Evolutionary conservation across 2,797 vertebrate genomes (phyloP).

Genomic region (Centroberyx gerrardi): DNA sequence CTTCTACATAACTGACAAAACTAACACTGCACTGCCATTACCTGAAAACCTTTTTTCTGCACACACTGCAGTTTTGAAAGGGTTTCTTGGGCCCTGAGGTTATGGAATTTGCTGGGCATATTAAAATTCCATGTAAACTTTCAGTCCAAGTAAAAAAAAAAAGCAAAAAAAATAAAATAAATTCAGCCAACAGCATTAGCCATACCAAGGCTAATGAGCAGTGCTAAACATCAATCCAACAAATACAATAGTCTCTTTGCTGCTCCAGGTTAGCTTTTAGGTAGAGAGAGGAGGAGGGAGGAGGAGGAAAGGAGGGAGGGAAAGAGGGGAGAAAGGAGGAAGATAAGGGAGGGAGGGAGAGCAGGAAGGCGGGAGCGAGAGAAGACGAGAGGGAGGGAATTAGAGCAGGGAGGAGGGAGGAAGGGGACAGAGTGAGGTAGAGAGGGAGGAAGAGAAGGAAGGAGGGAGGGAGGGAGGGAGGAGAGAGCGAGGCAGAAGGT

Average conservation of each 20-base stretch:
- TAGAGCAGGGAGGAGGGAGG: slow-evolving; percentile 9
- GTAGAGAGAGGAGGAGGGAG: slow-evolving; percentile 11
- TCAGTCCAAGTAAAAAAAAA: slow-evolving; percentile 52
- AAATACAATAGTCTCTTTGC: slow-evolving; percentile 38
- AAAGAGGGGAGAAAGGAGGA: background rate
- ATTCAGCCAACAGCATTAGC: slow-evolving; percentile 37
- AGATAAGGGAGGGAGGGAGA: background rate
- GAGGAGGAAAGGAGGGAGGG: background rate
- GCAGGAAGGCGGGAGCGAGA: background rate
- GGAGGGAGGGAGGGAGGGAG: slow-evolving; percentile 17
- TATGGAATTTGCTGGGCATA: slow-evolving; percentile 42
- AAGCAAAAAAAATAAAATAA: background rate
- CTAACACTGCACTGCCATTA: background rate
- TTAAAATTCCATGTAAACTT: slow-evolving; percentile 37
- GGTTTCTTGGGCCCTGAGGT: slow-evolving; percentile 27
- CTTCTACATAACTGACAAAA: background rate
- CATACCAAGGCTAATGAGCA: slow-evolving; percentile 41
- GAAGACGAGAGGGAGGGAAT: background rate
- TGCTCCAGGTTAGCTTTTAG: slow-evolving; percentile 28
- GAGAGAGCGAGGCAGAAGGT: slow-evolving; percentile 25
- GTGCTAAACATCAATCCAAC: slow-evolving; percentile 38
- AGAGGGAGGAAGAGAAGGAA: slow-evolving; percentile 16
- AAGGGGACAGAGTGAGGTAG: background rate
- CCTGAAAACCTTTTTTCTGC: background rate
- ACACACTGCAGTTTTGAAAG: background rate